Conservation (phyloP, 2,888 invertebrate genomes). For the Netelia fuscicornis region DNA sequence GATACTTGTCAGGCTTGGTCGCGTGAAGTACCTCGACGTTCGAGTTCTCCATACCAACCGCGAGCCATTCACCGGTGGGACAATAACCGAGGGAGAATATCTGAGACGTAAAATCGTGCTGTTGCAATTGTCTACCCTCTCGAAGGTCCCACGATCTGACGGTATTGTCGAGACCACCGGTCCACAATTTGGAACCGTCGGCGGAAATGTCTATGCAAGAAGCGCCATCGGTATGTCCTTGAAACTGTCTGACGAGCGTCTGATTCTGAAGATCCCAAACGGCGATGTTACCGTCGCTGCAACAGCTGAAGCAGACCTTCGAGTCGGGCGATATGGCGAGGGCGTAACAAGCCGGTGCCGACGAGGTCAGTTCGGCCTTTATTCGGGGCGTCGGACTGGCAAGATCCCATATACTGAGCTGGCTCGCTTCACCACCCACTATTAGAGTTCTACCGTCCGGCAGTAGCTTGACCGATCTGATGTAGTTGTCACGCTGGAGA, state of each 20-base stretch:
- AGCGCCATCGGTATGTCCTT: conserved; percentile 97
- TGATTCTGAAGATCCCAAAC: conserved; percentile 98
- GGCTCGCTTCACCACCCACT: conserved; percentile 98
- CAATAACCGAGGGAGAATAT: conserved; percentile 98
- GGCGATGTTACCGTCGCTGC: conserved; percentile 98
- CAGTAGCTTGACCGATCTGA: conserved; percentile 94
- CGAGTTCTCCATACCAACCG: conserved; percentile 98
- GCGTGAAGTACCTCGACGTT: conserved; percentile 97
- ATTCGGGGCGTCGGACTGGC: conserved; percentile 95
- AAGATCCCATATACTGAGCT: conserved; percentile 97
- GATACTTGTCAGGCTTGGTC: conserved; percentile 97
- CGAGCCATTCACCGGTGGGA: conserved; percentile 97
- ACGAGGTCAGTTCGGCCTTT: conserved; percentile 96
- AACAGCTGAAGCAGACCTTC: conserved; percentile 98
- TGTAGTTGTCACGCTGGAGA: conserved; percentile 97
- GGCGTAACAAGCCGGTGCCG: conserved; percentile 98
- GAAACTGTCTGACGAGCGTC: conserved; percentile 93
- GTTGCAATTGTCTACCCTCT: conserved; percentile 96
- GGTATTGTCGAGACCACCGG: conserved; percentile 97
- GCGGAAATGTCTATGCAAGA: conserved; percentile 98
- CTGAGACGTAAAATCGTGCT: conserved; percentile 96
- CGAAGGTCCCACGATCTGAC: conserved; percentile 97
- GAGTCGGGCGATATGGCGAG: conserved; percentile 98
- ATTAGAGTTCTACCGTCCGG: conserved; percentile 97
- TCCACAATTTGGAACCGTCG: conserved; percentile 97